Evolutionary conservation across 2,888 invertebrate genomes (phyloP).

Genomic region (Tetropium fuscum): DNA sequence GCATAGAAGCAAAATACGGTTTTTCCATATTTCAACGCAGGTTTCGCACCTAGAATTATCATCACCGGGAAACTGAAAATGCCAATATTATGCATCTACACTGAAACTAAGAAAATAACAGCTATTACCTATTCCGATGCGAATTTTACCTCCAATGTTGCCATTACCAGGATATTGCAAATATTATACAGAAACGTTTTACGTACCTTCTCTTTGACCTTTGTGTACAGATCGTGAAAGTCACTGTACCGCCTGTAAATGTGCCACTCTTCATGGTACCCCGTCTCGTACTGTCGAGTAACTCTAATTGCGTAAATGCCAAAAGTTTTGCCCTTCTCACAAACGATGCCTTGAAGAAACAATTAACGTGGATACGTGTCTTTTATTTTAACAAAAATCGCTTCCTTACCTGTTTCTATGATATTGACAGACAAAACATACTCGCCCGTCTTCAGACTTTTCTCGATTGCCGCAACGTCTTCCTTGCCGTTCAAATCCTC

Average conservation of each 20-base stretch:
- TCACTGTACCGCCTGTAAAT: slow-evolving; percentile 94
- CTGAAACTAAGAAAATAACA: no score
- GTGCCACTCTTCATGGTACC: slow-evolving; percentile 86
- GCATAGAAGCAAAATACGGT: no score
- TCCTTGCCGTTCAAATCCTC: slow-evolving; percentile 30
- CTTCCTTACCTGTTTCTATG: slow-evolving; percentile 72
- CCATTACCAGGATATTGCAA: no score
- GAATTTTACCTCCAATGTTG: no score
- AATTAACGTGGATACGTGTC: neutral
- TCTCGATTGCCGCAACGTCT: slow-evolving; percentile 42
- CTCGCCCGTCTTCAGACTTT: slow-evolving; percentile 57
- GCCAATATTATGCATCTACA: neutral
- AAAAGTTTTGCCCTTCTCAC: slow-evolving; percentile 86
- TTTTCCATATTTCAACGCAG: no score
- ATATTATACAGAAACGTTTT: no score
- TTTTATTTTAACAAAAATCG: neutral
- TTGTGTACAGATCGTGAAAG: slow-evolving; percentile 89
- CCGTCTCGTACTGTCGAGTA: slow-evolving; percentile 74
- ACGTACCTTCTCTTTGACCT: slow-evolving; percentile 78
- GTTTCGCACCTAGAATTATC: no score
- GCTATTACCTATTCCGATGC: no score
- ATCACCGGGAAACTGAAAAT: neutral
- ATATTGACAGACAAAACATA: slow-evolving; percentile 70
- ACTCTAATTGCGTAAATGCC: slow-evolving; percentile 91
- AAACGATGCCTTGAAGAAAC: slow-evolving; percentile 74